Conservation (phyloP, 2,797 vertebrate species). For the Trichosurus vulpecula region DNA sequence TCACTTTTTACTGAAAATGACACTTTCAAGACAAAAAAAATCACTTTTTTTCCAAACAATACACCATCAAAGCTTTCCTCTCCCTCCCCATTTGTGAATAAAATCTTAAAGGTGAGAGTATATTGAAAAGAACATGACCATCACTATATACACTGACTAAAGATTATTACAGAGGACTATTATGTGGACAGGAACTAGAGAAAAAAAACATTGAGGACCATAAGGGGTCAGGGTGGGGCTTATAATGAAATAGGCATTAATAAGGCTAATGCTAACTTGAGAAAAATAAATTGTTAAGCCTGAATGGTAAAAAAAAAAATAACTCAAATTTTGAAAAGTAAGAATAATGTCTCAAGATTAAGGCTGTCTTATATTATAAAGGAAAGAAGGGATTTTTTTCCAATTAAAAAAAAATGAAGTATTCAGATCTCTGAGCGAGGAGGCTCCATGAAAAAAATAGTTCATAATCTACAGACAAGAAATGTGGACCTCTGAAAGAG, state of each 20-base stretch:
- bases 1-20: neutral
- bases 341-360: neutral
- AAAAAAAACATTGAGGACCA: neutral
- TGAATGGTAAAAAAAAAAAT: neutral
- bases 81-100: neutral
- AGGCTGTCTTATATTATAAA: neutral
- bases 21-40: neutral
- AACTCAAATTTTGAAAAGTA: neutral
- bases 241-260: neutral
- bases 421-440: neutral
- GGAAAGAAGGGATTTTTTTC: neutral
- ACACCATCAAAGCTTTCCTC: slow-evolving; percentile 23
- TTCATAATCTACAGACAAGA: neutral
- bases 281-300: neutral
- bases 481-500: neutral
- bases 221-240: neutral
- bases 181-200: neutral
- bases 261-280: neutral
- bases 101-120: slow-evolving; percentile 6
- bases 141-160: neutral
- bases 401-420: neutral
- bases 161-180: slow-evolving; percentile 13
- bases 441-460: neutral
- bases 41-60: neutral
- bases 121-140: slow-evolving; percentile 6